Percentiles rank a stretch among this genome's conserved stretches.
Conservation (phyloP, 2,113 vertebrate species). For the Hydrochoerus hydrochaeris region DNA sequence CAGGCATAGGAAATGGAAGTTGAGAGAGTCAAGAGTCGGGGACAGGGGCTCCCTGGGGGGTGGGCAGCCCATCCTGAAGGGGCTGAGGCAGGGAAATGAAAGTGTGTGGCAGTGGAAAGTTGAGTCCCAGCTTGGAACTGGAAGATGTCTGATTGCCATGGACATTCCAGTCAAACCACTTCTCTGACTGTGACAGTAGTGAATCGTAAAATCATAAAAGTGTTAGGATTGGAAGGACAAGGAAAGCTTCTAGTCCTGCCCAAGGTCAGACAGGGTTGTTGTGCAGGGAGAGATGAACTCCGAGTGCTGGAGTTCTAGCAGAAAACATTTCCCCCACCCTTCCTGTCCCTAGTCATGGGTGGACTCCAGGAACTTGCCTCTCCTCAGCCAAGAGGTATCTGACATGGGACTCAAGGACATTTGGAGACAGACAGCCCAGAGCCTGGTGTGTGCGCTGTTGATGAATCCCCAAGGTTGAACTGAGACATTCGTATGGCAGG, state of each 20-base stretch:
- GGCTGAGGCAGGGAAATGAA: not conserved
- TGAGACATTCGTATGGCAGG: not conserved
- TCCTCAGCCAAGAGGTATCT: not conserved
- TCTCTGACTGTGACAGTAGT: not conserved
- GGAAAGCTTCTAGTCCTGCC: not conserved
- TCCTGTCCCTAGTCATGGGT: slow-evolving; percentile 27
- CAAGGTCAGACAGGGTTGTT: slow-evolving; percentile 39
- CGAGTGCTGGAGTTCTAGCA: slow-evolving; percentile 12
- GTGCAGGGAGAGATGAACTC: not conserved
- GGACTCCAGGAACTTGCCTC: not conserved
- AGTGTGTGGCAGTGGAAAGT: not conserved
- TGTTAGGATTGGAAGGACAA: slow-evolving; percentile 24
- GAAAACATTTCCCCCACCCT: not conserved
- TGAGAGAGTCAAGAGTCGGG: not conserved
- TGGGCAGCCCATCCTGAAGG: not conserved
- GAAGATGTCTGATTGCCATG: not conserved
- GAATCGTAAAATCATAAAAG: slow-evolving; percentile 30
- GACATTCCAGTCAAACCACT: not conserved
- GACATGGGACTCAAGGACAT: slow-evolving; percentile 43
- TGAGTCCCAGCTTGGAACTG: not conserved
- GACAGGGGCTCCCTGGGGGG: no score
- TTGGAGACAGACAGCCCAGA: slow-evolving; percentile 1
- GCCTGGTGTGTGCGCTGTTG: not conserved
- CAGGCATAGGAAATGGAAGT: not conserved
- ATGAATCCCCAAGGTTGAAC: not conserved